Base-by-base conservation (phyloP, 2,797 vertebrate species). In the Parauchenoglanis ngamensis region DNA sequence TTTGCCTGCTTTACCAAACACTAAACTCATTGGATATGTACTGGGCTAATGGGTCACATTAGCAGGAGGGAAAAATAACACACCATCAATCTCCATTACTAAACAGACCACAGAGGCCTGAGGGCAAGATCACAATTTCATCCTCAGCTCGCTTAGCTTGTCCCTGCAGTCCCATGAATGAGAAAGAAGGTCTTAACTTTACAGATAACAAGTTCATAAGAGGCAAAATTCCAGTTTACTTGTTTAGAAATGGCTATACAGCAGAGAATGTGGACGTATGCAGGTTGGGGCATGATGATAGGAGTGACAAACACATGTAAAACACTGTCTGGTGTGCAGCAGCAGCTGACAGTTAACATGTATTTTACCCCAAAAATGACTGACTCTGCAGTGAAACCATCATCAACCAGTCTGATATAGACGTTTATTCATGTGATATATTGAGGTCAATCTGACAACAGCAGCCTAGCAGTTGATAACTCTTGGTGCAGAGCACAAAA, bases 11-110 rank as follows among this genome's bases (percentile, higher is more conserved):
- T 97, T 95, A 96, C 95, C 96, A 95, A 96, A 96, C 94, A 95
- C 96, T 96, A 97, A 97, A 96, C 96, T 96, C 96, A 96, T 96
- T 96, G 97, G 95, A 94, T 95, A 96, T 97, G 96, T 96, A 96
- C 95, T 94, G 95, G 94, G 93, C 95, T 96, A 97, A 97, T 96
- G 96, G 96, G 96, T 96, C 96, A 96, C 95, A 96, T 96, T 96
- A 96, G 96, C 95, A 95, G 94, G 94, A 96, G 95, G 94, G 85
- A 96, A 96, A 96, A 96, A 96, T 96, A 96, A 96, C 95, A 96
- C 96, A 93, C 95, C 96, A 96, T 97, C 96, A 95, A 96, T 96
- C 96, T 97, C 95, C 95, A 96, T 96, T 95, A 92, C 88, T 94
- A 94, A 83, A 90, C 89, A 92, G 86, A 86, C 89, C 90, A 84